phyloP scores from a whole-genome alignment of 2,888 invertebrate species.

The Byasa hedistus region DNA sequence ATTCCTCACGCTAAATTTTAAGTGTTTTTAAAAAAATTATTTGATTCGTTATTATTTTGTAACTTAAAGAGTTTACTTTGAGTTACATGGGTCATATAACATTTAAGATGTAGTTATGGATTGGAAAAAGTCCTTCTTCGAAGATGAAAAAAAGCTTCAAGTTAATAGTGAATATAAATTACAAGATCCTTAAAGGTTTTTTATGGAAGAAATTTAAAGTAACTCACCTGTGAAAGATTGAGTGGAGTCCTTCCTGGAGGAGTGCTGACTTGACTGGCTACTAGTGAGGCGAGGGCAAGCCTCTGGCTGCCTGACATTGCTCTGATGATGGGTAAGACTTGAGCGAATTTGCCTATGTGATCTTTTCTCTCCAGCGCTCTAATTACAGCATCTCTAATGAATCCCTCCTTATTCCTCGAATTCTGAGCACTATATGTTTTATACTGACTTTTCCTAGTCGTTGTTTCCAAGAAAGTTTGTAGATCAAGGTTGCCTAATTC shows the following conservation, averaged over 20 bases:
- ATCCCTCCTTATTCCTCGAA: conserved; percentile 64
- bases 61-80: too few species aligned
- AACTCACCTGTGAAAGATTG: conserved; percentile 78
- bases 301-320: conserved; percentile 82
- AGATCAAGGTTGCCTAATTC: conserved; percentile 48
- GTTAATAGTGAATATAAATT: too few species aligned
- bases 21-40: too few species aligned
- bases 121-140: too few species aligned
- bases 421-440: conserved; percentile 57
- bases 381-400: conserved; percentile 76
- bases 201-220: too few species aligned
- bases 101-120: too few species aligned
- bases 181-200: too few species aligned
- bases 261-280: conserved; percentile 81
- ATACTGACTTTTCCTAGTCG: conserved; percentile 48
- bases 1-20: too few species aligned
- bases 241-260: conserved; percentile 75
- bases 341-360: conserved; percentile 80
- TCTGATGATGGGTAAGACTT: conserved; percentile 82
- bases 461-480: conserved; percentile 45
- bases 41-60: too few species aligned
- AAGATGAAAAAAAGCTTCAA: too few species aligned
- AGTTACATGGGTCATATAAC: too few species aligned
- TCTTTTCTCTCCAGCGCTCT: conserved; percentile 80
- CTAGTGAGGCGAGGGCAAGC: conserved; percentile 81